These are phyloP conservation scores for Sceloporus tristichus DNA, from an alignment of 2,113 vertebrate genomes.

Conservation along the genomic window DNA sequence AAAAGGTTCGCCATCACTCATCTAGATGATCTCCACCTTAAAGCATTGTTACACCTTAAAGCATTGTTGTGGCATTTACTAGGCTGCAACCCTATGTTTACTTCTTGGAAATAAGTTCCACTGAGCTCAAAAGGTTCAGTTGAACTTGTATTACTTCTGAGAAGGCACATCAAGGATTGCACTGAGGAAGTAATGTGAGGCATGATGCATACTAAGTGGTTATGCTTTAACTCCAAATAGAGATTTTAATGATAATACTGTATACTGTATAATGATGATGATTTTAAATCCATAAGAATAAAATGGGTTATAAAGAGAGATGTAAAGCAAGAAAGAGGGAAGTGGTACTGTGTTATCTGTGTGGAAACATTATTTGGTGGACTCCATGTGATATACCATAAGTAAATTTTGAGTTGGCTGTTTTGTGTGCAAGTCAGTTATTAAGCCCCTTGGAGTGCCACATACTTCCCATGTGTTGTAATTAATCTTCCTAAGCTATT, in stretches of 20 bases:
- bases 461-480: conserved; percentile 21
- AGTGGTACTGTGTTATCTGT: not conserved
- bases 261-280: too few species aligned
- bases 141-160: too few species aligned
- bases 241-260: too few species aligned
- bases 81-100: not conserved
- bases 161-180: too few species aligned
- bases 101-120: too few species aligned
- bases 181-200: too few species aligned
- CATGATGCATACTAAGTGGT: too few species aligned
- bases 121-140: too few species aligned
- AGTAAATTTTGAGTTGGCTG: not conserved
- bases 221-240: too few species aligned
- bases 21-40: too few species aligned
- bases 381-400: not conserved
- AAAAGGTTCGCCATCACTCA: too few species aligned
- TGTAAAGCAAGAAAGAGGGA: not conserved
- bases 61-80: not conserved
- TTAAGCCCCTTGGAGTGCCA: not conserved
- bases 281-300: not conserved
- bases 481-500: conserved; percentile 34
- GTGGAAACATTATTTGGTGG: not conserved
- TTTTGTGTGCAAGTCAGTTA: not conserved
- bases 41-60: too few species aligned
- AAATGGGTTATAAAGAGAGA: not conserved